Percentiles rank a stretch among this genome's conserved stretches.
phyloP scores from a whole-genome alignment of 2,888 invertebrate genomes.

The Nemotelus pantherinus region DNA sequence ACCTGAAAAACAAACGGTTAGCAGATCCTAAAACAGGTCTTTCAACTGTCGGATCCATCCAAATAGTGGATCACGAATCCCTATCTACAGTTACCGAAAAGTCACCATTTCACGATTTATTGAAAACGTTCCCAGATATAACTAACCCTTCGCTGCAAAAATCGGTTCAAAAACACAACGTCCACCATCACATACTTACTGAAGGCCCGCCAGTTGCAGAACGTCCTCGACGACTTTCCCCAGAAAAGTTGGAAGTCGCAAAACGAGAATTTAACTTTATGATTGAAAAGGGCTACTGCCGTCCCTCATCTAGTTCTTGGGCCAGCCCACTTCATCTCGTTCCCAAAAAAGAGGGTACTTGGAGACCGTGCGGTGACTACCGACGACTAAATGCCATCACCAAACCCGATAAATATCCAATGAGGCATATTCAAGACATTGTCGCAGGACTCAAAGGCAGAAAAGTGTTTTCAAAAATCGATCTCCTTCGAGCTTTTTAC shows the following conservation, averaged over 20 bases:
- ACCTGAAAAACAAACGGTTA: constrained; percentile 33
- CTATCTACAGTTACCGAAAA: too few species aligned
- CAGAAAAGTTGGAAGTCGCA: constrained; percentile 49
- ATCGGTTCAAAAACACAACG: neutral
- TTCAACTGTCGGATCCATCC: too few species aligned
- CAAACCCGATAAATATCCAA: too few species aligned
- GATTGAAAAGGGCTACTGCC: constrained; percentile 60
- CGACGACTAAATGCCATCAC: too few species aligned
- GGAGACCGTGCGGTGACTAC: constrained; percentile 53
- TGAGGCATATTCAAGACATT: too few species aligned
- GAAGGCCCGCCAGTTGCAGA: constrained; percentile 45
- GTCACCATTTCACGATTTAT: neutral
- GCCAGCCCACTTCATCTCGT: constrained; percentile 59
- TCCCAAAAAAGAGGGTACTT: constrained; percentile 52
- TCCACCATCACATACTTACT: neutral
- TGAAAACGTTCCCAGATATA: neutral
- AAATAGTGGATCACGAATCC: too few species aligned
- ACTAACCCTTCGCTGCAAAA: neutral
- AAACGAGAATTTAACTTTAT: constrained; percentile 47
- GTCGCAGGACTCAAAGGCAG: too few species aligned
- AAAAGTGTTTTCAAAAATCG: too few species aligned
- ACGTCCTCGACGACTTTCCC: constrained; percentile 54
- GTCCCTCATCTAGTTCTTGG: constrained; percentile 56
- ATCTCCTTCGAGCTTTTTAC: too few species aligned
- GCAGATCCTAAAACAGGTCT: neutral